phyloP scores from a whole-genome alignment of 1,140 invertebrate genomes.

The Physella acuta region DNA sequence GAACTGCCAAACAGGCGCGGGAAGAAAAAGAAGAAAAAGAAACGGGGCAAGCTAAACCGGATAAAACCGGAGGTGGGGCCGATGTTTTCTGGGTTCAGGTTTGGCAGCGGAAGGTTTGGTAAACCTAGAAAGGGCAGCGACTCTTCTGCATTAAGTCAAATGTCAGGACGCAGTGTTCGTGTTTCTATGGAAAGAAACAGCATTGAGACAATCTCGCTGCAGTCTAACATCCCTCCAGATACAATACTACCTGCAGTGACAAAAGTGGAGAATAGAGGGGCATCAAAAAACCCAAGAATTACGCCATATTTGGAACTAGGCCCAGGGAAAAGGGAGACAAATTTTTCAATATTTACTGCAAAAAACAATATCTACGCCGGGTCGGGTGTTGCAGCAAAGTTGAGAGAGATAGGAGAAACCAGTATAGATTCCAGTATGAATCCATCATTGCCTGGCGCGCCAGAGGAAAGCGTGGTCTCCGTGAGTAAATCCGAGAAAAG shows the following conservation, averaged over 20 bases:
- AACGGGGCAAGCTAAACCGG: constrained; percentile 15
- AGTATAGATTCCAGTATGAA: background rate
- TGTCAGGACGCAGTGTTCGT: constrained; percentile 16
- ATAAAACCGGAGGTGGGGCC: constrained; percentile 6
- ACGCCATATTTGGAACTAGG: constrained; percentile 8
- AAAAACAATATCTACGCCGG: background rate
- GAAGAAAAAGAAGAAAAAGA: constrained; percentile 22
- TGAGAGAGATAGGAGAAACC: background rate
- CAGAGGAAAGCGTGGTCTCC: background rate
- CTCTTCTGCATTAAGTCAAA: constrained; percentile 20
- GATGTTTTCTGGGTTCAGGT: constrained; percentile 14
- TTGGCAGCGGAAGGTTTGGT: background rate
- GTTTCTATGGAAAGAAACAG: constrained; percentile 21
- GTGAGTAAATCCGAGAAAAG: background rate
- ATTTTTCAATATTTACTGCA: constrained; percentile 13
- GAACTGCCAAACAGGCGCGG: background rate
- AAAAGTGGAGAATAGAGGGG: background rate
- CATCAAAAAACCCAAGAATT: background rate
- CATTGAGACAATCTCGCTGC: constrained; percentile 15
- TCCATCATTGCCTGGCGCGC: constrained; percentile 3
- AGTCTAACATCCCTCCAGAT: constrained; percentile 16
- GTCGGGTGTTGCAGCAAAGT: background rate
- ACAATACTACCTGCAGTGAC: constrained; percentile 12
- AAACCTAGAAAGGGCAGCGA: constrained; percentile 20
- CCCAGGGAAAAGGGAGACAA: constrained; percentile 4